A percentile compares a stretch with the other conserved stretches of the same genome.
These are phyloP conservation scores for Eospalax fontanierii DNA, from an alignment of 2,797 vertebrate genomes.

Conservation along the genomic window DNA sequence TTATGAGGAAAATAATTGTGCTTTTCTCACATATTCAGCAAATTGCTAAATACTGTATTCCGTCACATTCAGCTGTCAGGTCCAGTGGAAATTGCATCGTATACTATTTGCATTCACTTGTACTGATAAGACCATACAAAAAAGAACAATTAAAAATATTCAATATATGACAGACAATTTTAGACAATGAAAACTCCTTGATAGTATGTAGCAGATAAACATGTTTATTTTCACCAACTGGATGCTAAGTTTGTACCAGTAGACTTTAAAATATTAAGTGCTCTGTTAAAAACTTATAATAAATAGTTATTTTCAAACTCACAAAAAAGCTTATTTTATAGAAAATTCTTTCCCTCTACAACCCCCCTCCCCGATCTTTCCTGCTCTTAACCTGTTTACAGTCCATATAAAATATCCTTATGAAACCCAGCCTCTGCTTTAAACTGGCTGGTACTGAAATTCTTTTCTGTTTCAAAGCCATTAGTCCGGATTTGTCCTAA, in stretches of 20 bases:
- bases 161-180: conserved; percentile 88
- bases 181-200: conserved; percentile 88
- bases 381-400: background rate
- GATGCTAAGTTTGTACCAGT: conserved; percentile 87
- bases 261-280: conserved; percentile 86
- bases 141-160: conserved; percentile 86
- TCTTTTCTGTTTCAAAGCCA: background rate
- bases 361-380: too few species aligned
- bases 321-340: conserved; percentile 80
- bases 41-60: conserved; percentile 83
- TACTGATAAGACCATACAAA: conserved; percentile 82
- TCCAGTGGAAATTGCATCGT: conserved; percentile 84
- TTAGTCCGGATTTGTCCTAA: background rate
- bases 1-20: conserved; percentile 84
- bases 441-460: background rate
- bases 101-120: conserved; percentile 83
- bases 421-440: background rate
- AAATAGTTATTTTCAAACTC: conserved; percentile 87
- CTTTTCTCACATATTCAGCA: conserved; percentile 84
- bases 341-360: conserved; percentile 37
- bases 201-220: conserved; percentile 86
- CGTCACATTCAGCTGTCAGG: conserved; percentile 85
- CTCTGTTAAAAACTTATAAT: conserved; percentile 87
- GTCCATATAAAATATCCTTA: background rate
- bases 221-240: conserved; percentile 89